These are phyloP conservation scores for Belonocnema kinseyi DNA, from an alignment of 1,140 invertebrate species.

Conservation along the genomic window DNA sequence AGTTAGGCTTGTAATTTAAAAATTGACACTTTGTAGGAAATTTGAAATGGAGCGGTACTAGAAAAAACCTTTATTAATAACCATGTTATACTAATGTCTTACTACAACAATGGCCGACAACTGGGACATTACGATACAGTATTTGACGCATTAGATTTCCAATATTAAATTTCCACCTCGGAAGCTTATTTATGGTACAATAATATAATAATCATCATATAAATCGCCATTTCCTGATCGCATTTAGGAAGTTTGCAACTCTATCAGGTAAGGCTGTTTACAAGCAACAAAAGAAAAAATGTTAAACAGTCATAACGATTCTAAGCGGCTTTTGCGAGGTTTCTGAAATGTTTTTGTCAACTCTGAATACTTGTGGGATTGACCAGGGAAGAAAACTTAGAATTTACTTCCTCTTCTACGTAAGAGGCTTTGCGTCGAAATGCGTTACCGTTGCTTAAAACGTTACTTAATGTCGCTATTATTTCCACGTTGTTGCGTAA, in stretches of 20 bases:
- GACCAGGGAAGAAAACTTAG: conserved; percentile 61
- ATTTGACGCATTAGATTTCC: conserved; percentile 39
- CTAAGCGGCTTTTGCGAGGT: conserved; percentile 7
- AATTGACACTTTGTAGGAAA: too few species aligned
- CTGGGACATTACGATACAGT: too few species aligned
- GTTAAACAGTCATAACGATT: neutral
- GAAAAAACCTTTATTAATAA: too few species aligned
- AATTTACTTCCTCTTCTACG: conserved; percentile 56
- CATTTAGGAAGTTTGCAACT: conserved; percentile 33
- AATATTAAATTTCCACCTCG: conserved; percentile 42
- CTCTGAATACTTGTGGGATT: conserved; percentile 58
- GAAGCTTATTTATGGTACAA: too few species aligned
- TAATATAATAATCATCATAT: too few species aligned
- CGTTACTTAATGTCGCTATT: conserved; percentile 52
- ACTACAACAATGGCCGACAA: too few species aligned
- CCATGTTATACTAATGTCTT: too few species aligned
- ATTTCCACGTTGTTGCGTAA: conserved; percentile 36
- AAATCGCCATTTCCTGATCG: too few species aligned
- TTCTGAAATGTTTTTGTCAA: conserved; percentile 14
- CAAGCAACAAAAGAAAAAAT: conserved; percentile 21
- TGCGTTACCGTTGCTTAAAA: conserved; percentile 51
- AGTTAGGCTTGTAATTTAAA: too few species aligned
- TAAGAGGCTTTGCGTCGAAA: conserved; percentile 60
- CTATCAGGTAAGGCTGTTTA: neutral
- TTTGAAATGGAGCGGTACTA: too few species aligned